phyloP scores from a whole-genome alignment of 2,888 invertebrate genomes.

The Choristoneura rosaceana region DNA sequence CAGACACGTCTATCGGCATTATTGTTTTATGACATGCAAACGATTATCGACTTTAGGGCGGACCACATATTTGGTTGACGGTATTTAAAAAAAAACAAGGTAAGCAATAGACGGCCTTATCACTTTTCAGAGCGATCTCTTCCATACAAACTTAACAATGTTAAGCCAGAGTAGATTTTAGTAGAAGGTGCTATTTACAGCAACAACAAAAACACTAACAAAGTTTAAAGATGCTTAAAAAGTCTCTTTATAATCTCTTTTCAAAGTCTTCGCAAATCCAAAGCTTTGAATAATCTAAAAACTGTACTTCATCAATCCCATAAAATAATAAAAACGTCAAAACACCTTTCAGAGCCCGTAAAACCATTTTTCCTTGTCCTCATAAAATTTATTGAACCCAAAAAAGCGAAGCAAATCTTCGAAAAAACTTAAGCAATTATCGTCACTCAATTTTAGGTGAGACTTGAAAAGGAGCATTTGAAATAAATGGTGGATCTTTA shows the following conservation, averaged over 20 bases:
- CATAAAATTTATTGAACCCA: conserved; percentile 26
- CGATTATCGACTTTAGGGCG: too few species aligned
- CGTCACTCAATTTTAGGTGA: conserved; percentile 12
- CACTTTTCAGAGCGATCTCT: too few species aligned
- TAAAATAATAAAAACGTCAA: conserved; percentile 2
- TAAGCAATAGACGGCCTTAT: too few species aligned
- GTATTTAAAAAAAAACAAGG: too few species aligned
- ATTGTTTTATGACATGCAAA: too few species aligned
- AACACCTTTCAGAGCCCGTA: background rate
- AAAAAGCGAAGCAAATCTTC: conserved; percentile 27
- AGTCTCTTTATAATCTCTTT: background rate
- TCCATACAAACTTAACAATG: too few species aligned
- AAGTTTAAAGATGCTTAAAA: too few species aligned
- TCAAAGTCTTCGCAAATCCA: background rate
- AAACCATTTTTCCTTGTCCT: conserved; percentile 9
- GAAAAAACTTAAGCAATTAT: conserved; percentile 37
- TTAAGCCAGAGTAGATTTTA: too few species aligned
- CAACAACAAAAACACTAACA: too few species aligned
- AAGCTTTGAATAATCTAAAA: background rate
- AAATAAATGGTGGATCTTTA: conserved; percentile 18
- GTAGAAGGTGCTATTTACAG: too few species aligned
- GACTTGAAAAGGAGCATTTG: conserved; percentile 11
- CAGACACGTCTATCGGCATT: too few species aligned
- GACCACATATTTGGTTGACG: too few species aligned
- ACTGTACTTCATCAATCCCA: background rate